Evolutionary conservation across 2,888 invertebrate genomes (phyloP), one percentile per base, ranked within the genome.

Genomic region (Leptinotarsa rubiginosa): DNA sequence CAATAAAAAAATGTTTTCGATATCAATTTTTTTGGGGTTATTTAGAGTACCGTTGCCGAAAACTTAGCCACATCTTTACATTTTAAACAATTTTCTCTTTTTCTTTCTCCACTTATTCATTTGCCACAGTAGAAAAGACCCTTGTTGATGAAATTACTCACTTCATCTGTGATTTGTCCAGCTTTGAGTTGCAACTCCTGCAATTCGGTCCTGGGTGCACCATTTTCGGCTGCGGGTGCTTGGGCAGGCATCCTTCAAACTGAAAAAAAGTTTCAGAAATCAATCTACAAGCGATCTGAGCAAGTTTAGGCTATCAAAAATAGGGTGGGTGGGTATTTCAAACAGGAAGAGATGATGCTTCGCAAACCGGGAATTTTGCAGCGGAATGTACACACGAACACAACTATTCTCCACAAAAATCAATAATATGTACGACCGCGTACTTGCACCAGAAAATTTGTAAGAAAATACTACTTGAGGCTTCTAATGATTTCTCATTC

Each of bases 151-250:
- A 41, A 41, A 47, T 18, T 16, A 73, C 91, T 90, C 87, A 96
- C 96, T 88, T 96, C 97, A 94, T 97, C 97, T 84, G 96, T 96
- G 85, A 93, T 93, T 89, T 95, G 93, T 83, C 93, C 94, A 80
- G 96, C 90, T 87, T 93, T 93, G 87, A 95, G 91, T 88, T 97
- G 97, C 81, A 97, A 89, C 89, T 96, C 96, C 87, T 97, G 96
- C 85, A 96, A 91, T 89, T 97, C 97, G 83, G 96, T 95, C 88
- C 92, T 91, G 74, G 96, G 96, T 83, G 93, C 92, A 76, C 91
- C 93, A 88, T 91, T 92, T 86, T 89, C 90, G 84, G 90, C 91
- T 74, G 89, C 89, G 78, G 91, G 90, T 80, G 90, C 88, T 85
- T 92, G 91, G 78, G 91, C 91, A 68, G 93, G 92, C 93, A 93